These are phyloP conservation scores for Acanthurus leucopareius DNA, from an alignment of 2,797 vertebrate species.

Conservation along the genomic window DNA sequence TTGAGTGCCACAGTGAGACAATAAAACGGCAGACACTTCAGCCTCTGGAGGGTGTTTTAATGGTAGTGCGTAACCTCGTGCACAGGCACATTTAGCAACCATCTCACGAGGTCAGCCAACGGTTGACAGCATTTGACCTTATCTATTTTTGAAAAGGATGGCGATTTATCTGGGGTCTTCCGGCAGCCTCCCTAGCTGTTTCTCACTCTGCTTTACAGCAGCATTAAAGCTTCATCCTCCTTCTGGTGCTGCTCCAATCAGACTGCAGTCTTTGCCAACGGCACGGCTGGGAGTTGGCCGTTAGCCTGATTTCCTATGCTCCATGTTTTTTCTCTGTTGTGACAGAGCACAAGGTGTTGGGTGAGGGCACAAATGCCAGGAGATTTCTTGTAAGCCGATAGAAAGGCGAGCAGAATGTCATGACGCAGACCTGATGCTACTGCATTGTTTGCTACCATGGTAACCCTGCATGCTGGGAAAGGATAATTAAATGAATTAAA, in stretches of 20 bases:
- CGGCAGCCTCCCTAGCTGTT: conserved; percentile 67
- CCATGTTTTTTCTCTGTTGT: conserved; percentile 70
- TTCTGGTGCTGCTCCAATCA: conserved; percentile 77
- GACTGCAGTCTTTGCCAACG: conserved; percentile 61
- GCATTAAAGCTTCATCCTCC: conserved; percentile 74
- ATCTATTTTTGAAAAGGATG: conserved; percentile 74
- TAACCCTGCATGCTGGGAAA: conserved; percentile 40
- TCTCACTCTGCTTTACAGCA: conserved; percentile 69
- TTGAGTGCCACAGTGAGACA: conserved; percentile 66
- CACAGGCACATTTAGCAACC: conserved; percentile 66
- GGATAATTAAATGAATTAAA: conserved; percentile 62
- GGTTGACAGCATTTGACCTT: conserved; percentile 70
- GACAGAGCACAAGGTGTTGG: conserved; percentile 70
- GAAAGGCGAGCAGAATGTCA: conserved; percentile 64
- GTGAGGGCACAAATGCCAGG: conserved; percentile 66
- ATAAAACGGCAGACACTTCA: conserved; percentile 65
- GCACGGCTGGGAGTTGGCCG: conserved; percentile 74
- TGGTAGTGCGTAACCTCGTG: conserved; percentile 64
- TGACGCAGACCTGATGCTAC: conserved; percentile 49
- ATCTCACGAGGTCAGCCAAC: conserved; percentile 60
- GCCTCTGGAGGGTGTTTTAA: conserved; percentile 69
- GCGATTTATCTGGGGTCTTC: conserved; percentile 70
- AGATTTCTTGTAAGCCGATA: conserved; percentile 65
- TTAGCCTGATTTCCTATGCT: conserved; percentile 68
- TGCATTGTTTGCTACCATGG: conserved; percentile 62